Evolutionary conservation across 2,797 vertebrate genomes (phyloP).

Genomic region (Urocyon cinereoargenteus): DNA sequence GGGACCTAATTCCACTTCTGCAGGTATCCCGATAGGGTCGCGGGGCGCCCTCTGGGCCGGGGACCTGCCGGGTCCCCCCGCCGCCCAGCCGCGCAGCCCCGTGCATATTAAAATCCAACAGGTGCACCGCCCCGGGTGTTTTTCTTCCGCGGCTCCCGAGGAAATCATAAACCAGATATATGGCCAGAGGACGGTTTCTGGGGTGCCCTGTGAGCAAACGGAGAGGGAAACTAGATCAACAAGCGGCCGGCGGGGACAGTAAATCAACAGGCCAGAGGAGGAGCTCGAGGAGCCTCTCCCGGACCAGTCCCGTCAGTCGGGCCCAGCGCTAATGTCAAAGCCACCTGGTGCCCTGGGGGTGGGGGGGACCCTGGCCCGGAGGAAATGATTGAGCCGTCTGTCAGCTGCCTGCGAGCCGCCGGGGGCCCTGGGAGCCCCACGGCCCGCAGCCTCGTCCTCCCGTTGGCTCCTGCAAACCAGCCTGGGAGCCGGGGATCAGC

Average conservation of each 20-base stretch:
- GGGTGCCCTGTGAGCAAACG: constrained; percentile 92
- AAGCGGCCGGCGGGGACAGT: constrained; percentile 89
- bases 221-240: constrained; percentile 93
- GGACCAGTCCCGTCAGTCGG: constrained; percentile 92
- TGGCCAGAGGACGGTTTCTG: constrained; percentile 91
- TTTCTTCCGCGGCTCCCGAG: constrained; percentile 91
- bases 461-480: constrained; percentile 51
- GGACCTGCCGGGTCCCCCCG: constrained; percentile 69
- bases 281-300: constrained; percentile 91
- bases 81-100: constrained; percentile 51
- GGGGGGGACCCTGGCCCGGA: constrained; percentile 86
- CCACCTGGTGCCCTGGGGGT: constrained; percentile 88
- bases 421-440: constrained; percentile 84
- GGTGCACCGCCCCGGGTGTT: constrained; percentile 89
- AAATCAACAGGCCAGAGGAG: constrained; percentile 93
- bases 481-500: constrained; percentile 55
- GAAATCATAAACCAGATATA: constrained; percentile 96
- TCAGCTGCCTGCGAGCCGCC: constrained; percentile 91
- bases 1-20: constrained; percentile 53
- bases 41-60: constrained; percentile 89
- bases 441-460: too few relatives aligned
- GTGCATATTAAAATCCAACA: constrained; percentile 90
- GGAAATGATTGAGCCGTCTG: constrained; percentile 92
- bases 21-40: constrained; percentile 71
- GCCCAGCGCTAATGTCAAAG: constrained; percentile 91